Evolutionary conservation across 2,797 vertebrate genomes (phyloP), one percentile per base, ranked within the genome.

Genomic region (Rhodeus uyekii): DNA sequence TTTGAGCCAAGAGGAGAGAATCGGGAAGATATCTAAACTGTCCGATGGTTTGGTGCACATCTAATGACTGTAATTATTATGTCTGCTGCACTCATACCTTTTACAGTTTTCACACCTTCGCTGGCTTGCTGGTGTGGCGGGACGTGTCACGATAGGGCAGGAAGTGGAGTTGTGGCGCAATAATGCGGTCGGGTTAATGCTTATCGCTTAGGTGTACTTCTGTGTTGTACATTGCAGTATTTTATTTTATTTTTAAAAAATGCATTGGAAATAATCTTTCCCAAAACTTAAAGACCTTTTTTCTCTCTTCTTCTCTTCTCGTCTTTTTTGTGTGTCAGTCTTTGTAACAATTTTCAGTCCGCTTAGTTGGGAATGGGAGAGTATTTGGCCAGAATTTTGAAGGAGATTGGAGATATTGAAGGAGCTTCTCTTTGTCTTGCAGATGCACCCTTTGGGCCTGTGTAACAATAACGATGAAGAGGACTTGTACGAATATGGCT

Each of bases 391-490:
- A 36, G 58, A 44, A 32, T 46, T 38, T 39, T 24, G 1, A 34
- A 24, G 16, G 2, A 44, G 46, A 32, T 34, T 34, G 27, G 9
- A 69, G 24, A 42, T 24, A 34, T 65, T 71, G 42, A 82, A 61
- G 29, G 9, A 16, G 1, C 2, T 83, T 38, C 16, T 80, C 22
- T 87, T 71, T 76, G 86, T 48, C 90, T 90, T 90, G 29, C 91
- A 99, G 98, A 99, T 99, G 98, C 98, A 99, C 92, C 98, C 98
- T 10, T 89, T 99, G 82, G 97, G 97, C 89, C 94, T 99, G 67
- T 99, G 98, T 92, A 99, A 99, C 85, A 98, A 96, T 90, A 99
- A 99, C 5, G 98, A 99, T 7, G 98, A 99, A 82, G 98, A 99
- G 86, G 98, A 99, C 86, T 92, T 99, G 1, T 98, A 98, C 13